Percentiles rank a stretch among this genome's conserved stretches.
Evolutionary conservation across 2,888 invertebrate species (phyloP).

Genomic region (Caenorhabditis panamensis): DNA sequence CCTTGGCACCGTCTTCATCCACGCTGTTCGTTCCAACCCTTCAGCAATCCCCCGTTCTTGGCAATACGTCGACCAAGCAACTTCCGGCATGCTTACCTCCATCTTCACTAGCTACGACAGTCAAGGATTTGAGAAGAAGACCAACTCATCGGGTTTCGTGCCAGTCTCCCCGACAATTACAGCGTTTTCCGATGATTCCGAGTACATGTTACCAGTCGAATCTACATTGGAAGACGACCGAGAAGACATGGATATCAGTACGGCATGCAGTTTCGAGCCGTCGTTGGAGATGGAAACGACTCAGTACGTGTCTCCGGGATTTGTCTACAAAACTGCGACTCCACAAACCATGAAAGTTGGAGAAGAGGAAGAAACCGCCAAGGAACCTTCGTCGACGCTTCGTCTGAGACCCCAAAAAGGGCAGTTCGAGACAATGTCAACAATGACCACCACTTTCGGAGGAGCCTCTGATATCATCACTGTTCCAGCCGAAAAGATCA

Average conservation of each 20-base stretch:
- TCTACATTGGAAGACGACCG: slow-evolving; percentile 1
- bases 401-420: slow-evolving; percentile 11
- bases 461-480: slow-evolving; percentile 45
- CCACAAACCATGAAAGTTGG: neutral
- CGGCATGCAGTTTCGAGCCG: slow-evolving; percentile 49
- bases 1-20: slow-evolving; percentile 48
- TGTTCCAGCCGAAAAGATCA: slow-evolving; percentile 32
- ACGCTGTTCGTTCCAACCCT: slow-evolving; percentile 52
- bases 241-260: slow-evolving; percentile 31
- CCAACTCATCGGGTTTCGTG: slow-evolving; percentile 39
- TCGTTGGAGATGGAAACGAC: slow-evolving; percentile 51
- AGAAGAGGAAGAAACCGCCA: neutral
- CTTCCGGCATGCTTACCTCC: slow-evolving; percentile 21
- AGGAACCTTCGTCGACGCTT: slow-evolving; percentile 22
- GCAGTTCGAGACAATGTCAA: slow-evolving; percentile 52
- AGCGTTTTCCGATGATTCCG: slow-evolving; percentile 42
- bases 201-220: slow-evolving; percentile 9
- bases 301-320: slow-evolving; percentile 39
- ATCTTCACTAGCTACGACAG: slow-evolving; percentile 47
- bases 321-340: slow-evolving; percentile 21
- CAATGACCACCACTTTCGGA: slow-evolving; percentile 39
- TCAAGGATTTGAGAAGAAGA: slow-evolving; percentile 30
- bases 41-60: slow-evolving; percentile 31
- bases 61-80: slow-evolving; percentile 10
- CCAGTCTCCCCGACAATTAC: slow-evolving; percentile 43